Conservation (phyloP, 2,888 invertebrate species). For the Sarcophaga carnaria region DNA sequence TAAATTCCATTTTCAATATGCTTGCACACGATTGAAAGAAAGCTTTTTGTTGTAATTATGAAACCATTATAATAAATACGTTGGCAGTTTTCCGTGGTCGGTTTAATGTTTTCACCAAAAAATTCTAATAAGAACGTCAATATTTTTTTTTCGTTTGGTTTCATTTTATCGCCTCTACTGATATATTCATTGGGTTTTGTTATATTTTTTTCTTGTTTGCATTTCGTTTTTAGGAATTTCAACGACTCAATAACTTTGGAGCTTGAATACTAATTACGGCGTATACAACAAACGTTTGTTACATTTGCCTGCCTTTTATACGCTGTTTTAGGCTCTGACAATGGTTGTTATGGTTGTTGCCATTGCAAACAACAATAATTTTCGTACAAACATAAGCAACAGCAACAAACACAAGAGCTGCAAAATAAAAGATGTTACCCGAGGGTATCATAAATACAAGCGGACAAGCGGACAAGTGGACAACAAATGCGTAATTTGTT, state of each 20-base stretch:
- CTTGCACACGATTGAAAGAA: too few species aligned
- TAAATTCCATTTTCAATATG: too few species aligned
- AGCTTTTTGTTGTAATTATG: too few species aligned
- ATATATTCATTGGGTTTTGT: background rate
- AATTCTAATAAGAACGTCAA: background rate
- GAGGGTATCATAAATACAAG: constrained; percentile 65
- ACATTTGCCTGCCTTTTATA: constrained; percentile 3
- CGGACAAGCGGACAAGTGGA: constrained; percentile 40
- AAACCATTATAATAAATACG: too few species aligned
- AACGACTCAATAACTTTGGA: constrained; percentile 58
- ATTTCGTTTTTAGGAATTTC: constrained; percentile 4
- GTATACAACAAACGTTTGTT: constrained; percentile 41
- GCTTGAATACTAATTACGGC: constrained; percentile 65
- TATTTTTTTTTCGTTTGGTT: background rate
- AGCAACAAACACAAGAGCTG: constrained; percentile 24
- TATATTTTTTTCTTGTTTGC: background rate
- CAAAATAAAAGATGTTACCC: constrained; percentile 67
- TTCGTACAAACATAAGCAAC: background rate
- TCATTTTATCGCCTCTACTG: background rate
- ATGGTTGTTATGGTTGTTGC: background rate
- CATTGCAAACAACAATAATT: constrained; percentile 50
- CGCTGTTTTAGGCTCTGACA: background rate
- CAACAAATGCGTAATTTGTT: constrained; percentile 62
- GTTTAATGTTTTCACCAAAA: background rate
- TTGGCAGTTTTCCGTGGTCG: too few species aligned